phyloP scores from a whole-genome alignment of 2,888 invertebrate genomes.

The Caenorhabditis uteleia region DNA sequence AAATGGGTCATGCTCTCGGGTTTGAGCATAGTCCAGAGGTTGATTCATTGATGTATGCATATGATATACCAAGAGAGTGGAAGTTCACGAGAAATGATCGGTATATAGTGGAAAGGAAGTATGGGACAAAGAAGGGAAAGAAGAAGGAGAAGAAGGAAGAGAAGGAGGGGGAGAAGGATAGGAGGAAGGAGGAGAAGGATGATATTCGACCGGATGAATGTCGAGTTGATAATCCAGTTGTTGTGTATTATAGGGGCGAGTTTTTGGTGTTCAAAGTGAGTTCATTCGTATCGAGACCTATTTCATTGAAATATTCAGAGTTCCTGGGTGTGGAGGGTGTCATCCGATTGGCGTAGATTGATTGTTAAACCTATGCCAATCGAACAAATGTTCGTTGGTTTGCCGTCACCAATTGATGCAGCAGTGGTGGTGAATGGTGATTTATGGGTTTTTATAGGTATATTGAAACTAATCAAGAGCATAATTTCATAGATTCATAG shows the following conservation, averaged over 20 bases:
- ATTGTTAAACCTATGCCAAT: conserved; percentile 18
- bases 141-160: not conserved
- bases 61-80: conserved; percentile 25
- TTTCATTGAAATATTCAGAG: conserved; percentile 7
- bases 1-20: conserved; percentile 41
- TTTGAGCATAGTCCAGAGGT: conserved; percentile 32
- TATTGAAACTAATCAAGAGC: not conserved
- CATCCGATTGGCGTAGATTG: conserved; percentile 15
- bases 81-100: conserved; percentile 30
- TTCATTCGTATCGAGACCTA: not conserved
- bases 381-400: conserved; percentile 19
- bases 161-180: not conserved
- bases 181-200: not conserved
- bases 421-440: conserved; percentile 23
- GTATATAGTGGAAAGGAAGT: conserved; percentile 18
- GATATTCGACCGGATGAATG: conserved; percentile 21
- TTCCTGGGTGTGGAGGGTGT: conserved; percentile 32
- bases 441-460: conserved; percentile 35
- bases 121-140: conserved; percentile 4
- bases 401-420: conserved; percentile 29
- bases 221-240: conserved; percentile 25
- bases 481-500: not conserved
- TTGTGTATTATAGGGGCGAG: conserved; percentile 31
- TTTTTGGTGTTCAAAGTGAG: conserved; percentile 33
- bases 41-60: conserved; percentile 34